These are phyloP conservation scores for Sebastolobus alascanus DNA, from an alignment of 2,797 vertebrate genomes.

Conservation along the genomic window DNA sequence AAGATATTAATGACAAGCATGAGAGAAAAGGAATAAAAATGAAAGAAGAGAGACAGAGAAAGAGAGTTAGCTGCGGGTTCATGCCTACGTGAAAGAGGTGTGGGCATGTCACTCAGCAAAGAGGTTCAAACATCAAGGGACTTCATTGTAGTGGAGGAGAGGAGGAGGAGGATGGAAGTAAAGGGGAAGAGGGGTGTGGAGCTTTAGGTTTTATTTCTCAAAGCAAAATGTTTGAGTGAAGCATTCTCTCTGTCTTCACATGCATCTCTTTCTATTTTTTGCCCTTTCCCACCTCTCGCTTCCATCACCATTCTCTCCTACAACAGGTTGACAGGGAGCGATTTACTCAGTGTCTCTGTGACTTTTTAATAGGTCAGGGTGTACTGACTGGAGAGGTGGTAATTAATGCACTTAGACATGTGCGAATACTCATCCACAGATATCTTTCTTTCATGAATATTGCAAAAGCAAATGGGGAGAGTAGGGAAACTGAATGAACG, in stretches of 20 bases:
- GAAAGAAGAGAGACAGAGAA: conserved; percentile 6
- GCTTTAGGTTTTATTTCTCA: conserved; percentile 47
- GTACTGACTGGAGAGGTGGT: conserved; percentile 7
- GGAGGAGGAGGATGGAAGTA: conserved; percentile 16
- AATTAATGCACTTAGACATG: background rate
- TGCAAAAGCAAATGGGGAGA: background rate
- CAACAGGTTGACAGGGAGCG: conserved; percentile 19
- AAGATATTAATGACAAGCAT: conserved; percentile 43
- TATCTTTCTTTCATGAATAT: conserved; percentile 13
- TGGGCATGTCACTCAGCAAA: conserved; percentile 53
- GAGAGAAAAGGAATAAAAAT: conserved; percentile 26
- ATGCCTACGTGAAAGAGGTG: conserved; percentile 32
- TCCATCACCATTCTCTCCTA: conserved; percentile 28
- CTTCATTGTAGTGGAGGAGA: conserved; percentile 26
- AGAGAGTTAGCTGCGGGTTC: conserved; percentile 15
- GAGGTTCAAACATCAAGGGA: conserved; percentile 46
- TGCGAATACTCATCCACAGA: background rate
- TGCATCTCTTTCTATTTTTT: conserved; percentile 25
- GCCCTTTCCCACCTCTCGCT: conserved; percentile 19
- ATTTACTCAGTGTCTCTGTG: conserved; percentile 25
- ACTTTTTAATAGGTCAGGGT: conserved; percentile 47
- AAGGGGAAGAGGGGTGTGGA: conserved; percentile 13
- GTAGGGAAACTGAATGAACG: background rate
- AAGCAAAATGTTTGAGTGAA: conserved; percentile 45
- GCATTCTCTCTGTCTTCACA: conserved; percentile 39